Evolutionary conservation across 2,797 vertebrate species (phyloP).

Genomic region (Sphenopsis melanotis): DNA sequence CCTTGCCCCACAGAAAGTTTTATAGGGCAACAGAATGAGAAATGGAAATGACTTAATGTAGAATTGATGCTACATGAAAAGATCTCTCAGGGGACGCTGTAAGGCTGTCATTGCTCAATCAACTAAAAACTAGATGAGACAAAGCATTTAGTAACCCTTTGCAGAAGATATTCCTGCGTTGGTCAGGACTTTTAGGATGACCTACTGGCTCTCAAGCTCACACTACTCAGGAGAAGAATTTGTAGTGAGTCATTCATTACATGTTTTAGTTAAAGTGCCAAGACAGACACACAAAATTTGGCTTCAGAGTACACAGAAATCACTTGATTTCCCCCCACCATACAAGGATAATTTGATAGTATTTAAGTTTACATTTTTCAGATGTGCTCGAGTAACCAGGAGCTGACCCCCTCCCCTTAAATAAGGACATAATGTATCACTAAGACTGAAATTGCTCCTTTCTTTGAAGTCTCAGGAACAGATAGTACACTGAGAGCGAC

Average conservation of each 20-base stretch:
- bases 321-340: fast-evolving
- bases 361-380: background rate
- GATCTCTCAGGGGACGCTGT: conserved; percentile 14
- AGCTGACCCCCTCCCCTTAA: background rate
- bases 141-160: conserved; percentile 32
- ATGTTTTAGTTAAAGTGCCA: background rate
- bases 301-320: background rate
- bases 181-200: background rate
- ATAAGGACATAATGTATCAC: background rate
- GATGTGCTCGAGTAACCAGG: background rate
- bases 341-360: background rate
- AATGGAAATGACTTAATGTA: conserved; percentile 32
- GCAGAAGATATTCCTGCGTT: background rate
- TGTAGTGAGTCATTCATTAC: background rate
- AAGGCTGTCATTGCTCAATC: conserved; percentile 35
- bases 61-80: conserved; percentile 53
- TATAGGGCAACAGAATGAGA: conserved; percentile 47
- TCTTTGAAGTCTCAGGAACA: background rate
- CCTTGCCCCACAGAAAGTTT: conserved; percentile 32
- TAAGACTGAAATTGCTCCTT: background rate
- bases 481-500: background rate
- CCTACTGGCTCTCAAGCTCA: background rate
- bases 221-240: background rate
- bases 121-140: conserved; percentile 22
- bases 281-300: background rate